A percentile compares a stretch with the other conserved stretches of the same genome.
These are phyloP conservation scores for Arremon aurantiirostris DNA, from an alignment of 2,797 vertebrate species.

Conservation along the genomic window DNA sequence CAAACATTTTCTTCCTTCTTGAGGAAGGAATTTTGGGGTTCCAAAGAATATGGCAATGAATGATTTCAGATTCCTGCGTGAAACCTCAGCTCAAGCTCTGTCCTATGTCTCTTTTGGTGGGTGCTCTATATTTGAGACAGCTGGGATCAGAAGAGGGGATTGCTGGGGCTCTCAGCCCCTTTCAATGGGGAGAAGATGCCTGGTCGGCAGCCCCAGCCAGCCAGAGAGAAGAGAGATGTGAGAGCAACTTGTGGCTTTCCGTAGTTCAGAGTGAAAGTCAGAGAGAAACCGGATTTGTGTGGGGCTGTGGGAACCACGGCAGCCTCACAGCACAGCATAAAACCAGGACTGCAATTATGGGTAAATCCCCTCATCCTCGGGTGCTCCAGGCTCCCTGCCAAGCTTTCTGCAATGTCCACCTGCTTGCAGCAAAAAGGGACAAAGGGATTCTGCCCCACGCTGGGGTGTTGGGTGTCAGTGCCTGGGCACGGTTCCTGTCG, in stretches of 20 bases:
- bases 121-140: background rate
- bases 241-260: background rate
- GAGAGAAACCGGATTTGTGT: background rate
- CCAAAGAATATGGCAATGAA: background rate
- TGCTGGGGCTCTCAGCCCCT: background rate
- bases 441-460: background rate
- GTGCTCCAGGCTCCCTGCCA: background rate
- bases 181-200: background rate
- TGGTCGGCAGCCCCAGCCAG: fast-evolving
- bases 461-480: background rate
- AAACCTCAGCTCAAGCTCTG: background rate
- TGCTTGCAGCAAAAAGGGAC: background rate
- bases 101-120: background rate
- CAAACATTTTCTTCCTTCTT: background rate
- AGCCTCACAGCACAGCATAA: background rate
- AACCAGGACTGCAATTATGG: background rate
- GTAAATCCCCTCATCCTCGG: background rate
- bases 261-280: background rate
- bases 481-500: background rate
- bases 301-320: background rate
- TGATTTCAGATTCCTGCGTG: background rate
- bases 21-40: background rate
- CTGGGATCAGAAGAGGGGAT: background rate
- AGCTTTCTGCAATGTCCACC: background rate
- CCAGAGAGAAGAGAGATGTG: background rate